phyloP scores from a whole-genome alignment of 2,797 vertebrate genomes.

The Myotis vivesi region DNA sequence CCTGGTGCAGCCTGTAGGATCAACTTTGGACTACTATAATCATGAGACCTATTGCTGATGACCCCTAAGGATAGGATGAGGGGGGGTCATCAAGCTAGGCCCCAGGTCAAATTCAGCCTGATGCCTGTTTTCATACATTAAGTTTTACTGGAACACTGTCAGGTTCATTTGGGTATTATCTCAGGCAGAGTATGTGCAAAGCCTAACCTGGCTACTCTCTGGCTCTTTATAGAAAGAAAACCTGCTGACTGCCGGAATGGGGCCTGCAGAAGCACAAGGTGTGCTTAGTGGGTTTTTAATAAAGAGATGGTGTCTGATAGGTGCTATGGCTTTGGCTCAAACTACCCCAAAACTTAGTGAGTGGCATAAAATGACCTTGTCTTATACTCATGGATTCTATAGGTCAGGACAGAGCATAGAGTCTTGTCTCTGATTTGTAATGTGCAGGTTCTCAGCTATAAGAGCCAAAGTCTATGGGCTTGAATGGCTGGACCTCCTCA shows the following conservation, averaged over 20 bases:
- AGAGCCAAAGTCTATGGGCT: background rate
- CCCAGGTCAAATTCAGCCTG: background rate
- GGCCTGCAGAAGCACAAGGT: background rate
- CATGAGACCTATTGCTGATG: background rate
- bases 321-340: background rate
- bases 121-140: background rate
- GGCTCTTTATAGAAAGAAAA: background rate
- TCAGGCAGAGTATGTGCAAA: background rate
- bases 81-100: background rate
- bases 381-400: background rate
- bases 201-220: background rate
- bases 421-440: background rate
- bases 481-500: background rate
- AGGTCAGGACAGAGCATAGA: background rate
- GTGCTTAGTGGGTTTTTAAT: background rate
- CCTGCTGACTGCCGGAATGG: background rate
- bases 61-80: background rate
- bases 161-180: background rate
- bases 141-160: background rate
- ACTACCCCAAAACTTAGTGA: background rate
- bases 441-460: background rate
- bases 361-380: background rate
- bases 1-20: background rate
- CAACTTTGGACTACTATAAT: background rate
- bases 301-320: background rate